A percentile compares a stretch with the other conserved stretches of the same genome.
phyloP scores from a whole-genome alignment of 2,888 invertebrate species.

The Cantharis nigra region DNA sequence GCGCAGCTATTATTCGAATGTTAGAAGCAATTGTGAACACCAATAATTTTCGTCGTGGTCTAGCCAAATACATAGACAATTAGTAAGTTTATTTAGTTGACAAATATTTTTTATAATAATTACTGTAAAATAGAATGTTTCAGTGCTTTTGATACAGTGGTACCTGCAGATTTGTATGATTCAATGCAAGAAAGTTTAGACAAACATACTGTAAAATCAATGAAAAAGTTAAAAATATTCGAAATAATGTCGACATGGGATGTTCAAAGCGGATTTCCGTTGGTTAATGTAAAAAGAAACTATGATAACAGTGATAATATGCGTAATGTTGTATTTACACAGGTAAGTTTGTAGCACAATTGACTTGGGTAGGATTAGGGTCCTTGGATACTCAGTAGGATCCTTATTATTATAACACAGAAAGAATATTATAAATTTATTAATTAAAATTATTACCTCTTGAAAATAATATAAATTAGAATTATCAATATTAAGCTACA shows the following conservation, averaged over 20 bases:
- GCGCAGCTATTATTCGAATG: not conserved
- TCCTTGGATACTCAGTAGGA: too few relatives aligned
- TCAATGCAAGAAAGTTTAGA: constrained; percentile 6
- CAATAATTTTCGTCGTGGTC: not conserved
- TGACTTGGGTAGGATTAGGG: too few relatives aligned
- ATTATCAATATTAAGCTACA: too few relatives aligned
- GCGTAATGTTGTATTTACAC: not conserved
- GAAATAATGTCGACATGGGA: constrained; percentile 56
- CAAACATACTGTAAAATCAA: not conserved
- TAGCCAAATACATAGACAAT: not conserved
- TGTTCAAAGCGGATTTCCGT: constrained; percentile 51
- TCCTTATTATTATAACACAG: too few relatives aligned
- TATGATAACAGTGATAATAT: constrained; percentile 15
- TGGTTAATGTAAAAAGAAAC: constrained; percentile 44
- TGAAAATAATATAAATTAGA: too few relatives aligned
- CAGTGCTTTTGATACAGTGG: not conserved
- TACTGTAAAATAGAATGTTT: not conserved
- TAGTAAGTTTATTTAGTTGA: not conserved
- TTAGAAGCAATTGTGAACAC: not conserved
- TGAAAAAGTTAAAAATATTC: not conserved
- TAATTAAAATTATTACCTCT: too few relatives aligned
- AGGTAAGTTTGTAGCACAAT: not conserved
- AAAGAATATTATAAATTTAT: too few relatives aligned
- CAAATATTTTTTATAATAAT: not conserved
- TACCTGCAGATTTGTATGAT: constrained; percentile 7